Evolutionary conservation across 2,797 vertebrate genomes (phyloP), one percentile per base, ranked within the genome.

Genomic region (Sparus aurata): DNA sequence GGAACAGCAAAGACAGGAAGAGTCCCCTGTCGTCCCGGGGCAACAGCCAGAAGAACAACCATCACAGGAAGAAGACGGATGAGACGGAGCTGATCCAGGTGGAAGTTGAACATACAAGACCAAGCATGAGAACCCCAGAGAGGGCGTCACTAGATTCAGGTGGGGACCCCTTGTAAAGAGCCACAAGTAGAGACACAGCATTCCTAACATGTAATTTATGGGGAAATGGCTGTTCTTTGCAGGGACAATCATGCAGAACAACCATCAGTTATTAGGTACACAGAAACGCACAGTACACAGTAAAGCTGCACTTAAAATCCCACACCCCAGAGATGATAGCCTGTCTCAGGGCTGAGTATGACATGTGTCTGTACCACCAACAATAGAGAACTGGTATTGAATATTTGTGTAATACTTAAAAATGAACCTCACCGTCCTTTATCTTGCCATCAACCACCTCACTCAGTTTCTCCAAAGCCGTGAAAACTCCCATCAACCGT

Each of bases 71-170:
- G 94, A 98, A 97, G 91, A 94, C 95, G 0, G 98, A 99, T 80
- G 98, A 98, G 82, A 96, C 97, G 0, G 98, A 99, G 85, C 95
- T 98, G 89, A 98, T 99, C 90, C 97, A 97, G 83, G 95, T 97
- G 78, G 98, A 99, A 59, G 90, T 95, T 38, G 97, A 99, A 84
- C 96, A 96, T 77, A 96, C 92, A 58, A 93, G 75, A 75, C 94
- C 94, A 67, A 85, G 93, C 84, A 93, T 94, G 84, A 95, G 94
- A 87, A 96, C 93, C 49, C 93, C 96, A 17, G 97, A 97, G 79
- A 97, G 96, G 60, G 93, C 93, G 9, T 96, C 97, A 23, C 83
- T 98, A 84, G 98, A 98, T 88, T 97, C 97, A 94, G 98, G 98
- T 98, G 97, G 11, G 75, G 43, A 38, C 5, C 15, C 27, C 25